Conservation (phyloP, 1,140 invertebrate genomes). For the Cotesia glomerata region DNA sequence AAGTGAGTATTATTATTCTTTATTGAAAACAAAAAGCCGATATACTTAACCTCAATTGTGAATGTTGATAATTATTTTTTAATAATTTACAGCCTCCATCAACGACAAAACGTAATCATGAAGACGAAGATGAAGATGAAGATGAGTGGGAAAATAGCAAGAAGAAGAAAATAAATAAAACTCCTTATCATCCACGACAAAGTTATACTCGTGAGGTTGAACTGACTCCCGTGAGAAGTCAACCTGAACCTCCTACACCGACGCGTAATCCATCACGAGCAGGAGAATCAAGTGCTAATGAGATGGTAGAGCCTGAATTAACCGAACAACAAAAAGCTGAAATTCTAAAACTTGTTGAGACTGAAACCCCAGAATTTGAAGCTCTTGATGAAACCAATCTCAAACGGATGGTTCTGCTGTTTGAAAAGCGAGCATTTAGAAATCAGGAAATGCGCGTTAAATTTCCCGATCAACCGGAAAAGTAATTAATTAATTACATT, state of each 20-base stretch:
- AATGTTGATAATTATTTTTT: conserved; percentile 28
- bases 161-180: conserved; percentile 57
- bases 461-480: conserved; percentile 95
- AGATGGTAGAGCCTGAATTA: conserved; percentile 68
- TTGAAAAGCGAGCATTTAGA: conserved; percentile 92
- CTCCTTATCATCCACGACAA: conserved; percentile 58
- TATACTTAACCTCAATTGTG: conserved; percentile 10
- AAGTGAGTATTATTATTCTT: conserved; percentile 28
- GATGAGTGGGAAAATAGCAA: conserved; percentile 67
- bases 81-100: conserved; percentile 71
- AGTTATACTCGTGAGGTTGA: conserved; percentile 48
- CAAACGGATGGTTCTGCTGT: conserved; percentile 87
- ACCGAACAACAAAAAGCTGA: conserved; percentile 79
- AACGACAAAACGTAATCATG: conserved; percentile 75
- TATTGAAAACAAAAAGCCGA: background rate
- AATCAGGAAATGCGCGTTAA: conserved; percentile 99
- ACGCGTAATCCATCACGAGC: conserved; percentile 58
- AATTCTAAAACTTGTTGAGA: conserved; percentile 83
- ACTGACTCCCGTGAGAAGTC: conserved; percentile 60
- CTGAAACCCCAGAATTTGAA: conserved; percentile 80
- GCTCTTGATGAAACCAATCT: conserved; percentile 85
- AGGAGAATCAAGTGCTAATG: conserved; percentile 52
- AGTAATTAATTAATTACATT: conserved; percentile 62
- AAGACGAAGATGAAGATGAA: conserved; percentile 72
- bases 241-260: conserved; percentile 62